Percentiles rank a stretch among this genome's conserved stretches.
Evolutionary conservation across 2,797 vertebrate genomes (phyloP).

Genomic region (Rhinophrynus dorsalis): DNA sequence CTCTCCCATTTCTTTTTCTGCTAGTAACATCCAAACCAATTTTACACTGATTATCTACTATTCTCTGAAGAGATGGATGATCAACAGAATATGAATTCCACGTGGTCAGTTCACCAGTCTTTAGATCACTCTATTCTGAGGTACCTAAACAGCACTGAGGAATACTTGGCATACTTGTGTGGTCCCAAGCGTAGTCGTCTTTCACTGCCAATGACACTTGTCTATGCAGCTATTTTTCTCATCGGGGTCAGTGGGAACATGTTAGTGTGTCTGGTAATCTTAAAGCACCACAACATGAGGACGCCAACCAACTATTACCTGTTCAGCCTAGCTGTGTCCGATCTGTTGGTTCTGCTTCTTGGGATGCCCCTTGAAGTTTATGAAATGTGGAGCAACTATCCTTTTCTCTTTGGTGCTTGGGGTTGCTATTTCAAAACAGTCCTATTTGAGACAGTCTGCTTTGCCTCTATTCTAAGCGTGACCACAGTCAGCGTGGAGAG

Average conservation of each 20-base stretch:
- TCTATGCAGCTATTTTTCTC: slow-evolving; percentile 65
- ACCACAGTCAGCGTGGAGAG: slow-evolving; percentile 69
- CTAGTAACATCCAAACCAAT: neutral
- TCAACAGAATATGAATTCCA: slow-evolving; percentile 51
- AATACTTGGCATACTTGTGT: slow-evolving; percentile 67
- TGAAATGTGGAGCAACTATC: slow-evolving; percentile 77
- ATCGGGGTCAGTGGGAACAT: slow-evolving; percentile 69
- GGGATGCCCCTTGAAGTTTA: slow-evolving; percentile 76
- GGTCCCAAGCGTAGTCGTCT: slow-evolving; percentile 68
- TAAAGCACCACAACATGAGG: slow-evolving; percentile 67
- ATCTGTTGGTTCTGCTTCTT: slow-evolving; percentile 67
- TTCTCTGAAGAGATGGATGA: slow-evolving; percentile 18
- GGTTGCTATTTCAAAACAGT: slow-evolving; percentile 74
- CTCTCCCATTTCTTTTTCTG: neutral
- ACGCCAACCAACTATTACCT: slow-evolving; percentile 74
- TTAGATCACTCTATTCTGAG: slow-evolving; percentile 47
- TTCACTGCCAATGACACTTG: slow-evolving; percentile 65
- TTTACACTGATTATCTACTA: neutral
- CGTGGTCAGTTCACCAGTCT: slow-evolving; percentile 52
- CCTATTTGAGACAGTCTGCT: slow-evolving; percentile 71
- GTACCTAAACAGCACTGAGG: slow-evolving; percentile 69
- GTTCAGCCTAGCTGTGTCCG: slow-evolving; percentile 71
- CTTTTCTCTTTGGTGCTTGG: slow-evolving; percentile 62
- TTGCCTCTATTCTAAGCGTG: slow-evolving; percentile 70
- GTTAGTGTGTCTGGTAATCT: slow-evolving; percentile 73